These are phyloP conservation scores for Aspidoscelis tigris DNA, from an alignment of 2,113 vertebrate genomes.

Conservation along the genomic window DNA sequence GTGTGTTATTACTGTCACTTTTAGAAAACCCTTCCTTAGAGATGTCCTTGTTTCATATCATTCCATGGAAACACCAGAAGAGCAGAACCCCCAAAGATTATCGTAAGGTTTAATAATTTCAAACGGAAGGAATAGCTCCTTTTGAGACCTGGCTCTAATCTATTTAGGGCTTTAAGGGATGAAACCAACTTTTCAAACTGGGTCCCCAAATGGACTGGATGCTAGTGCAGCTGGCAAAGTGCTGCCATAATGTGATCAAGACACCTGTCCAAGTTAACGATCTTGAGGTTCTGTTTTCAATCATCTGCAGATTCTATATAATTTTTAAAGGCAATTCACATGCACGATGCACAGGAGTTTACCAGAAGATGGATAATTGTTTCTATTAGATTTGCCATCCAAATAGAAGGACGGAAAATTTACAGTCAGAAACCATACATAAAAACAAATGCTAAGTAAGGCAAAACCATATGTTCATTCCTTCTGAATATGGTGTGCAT, in stretches of 20 bases:
- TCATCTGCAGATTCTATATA: not conserved
- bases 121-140: not conserved
- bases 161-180: not conserved
- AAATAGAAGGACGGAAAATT: not conserved
- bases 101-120: not conserved
- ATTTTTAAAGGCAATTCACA: not conserved
- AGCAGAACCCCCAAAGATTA: not conserved
- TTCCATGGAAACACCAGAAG: not conserved
- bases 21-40: not conserved
- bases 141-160: not conserved
- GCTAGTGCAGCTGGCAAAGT: not conserved
- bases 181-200: not conserved
- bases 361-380: not conserved
- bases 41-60: not conserved
- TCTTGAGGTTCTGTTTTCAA: not conserved
- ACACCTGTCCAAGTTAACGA: not conserved
- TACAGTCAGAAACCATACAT: not conserved
- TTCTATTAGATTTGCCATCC: not conserved
- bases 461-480: not conserved
- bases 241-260: not conserved
- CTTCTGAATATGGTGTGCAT: not conserved
- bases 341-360: not conserved
- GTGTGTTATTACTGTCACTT: not conserved
- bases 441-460: not conserved
- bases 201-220: not conserved